Base-by-base conservation (phyloP, 2,113 vertebrate species). In the Ageneiosus marmoratus region DNA sequence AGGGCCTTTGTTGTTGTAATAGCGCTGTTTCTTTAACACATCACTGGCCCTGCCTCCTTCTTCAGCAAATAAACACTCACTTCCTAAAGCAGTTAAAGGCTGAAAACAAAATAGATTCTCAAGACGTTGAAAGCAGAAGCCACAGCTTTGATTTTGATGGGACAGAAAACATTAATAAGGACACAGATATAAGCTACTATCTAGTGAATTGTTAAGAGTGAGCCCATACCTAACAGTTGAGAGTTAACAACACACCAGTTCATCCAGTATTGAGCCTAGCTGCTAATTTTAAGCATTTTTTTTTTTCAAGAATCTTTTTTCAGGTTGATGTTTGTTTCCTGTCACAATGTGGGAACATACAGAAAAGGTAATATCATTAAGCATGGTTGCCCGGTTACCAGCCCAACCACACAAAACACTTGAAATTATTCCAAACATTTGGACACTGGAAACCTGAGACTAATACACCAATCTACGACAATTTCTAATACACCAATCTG, bases 1-100 rank as follows among this genome's bases (percentile, higher is more conserved):
- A 83, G 80, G 27, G 58, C 34, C 55, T 86, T 78, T 82, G 77
- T 78, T 62, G 67, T 55, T 48, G 53, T 62, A 60, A 79, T 72
- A 73, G 65, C 76, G 4, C 51, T 50, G 65, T 73, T 84, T 84
- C 53, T 79, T 79, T 62, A 34, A 44, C 27, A 55, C 75, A 60
- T 58, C 62, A 46, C 55, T 58, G 46, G 67, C 29, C 69, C 69
- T 27, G 80, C 41, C 18, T 41, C 37, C 44, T 78, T 65, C 9
- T 77, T 55, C 29, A 82, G n/a, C 32, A 77, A 69, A 85, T 50
- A 81, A 76, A 56, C 79, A n/a, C 22, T 29, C 11, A 53, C 34
- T 67, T 83, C 73, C 73, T 83, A 48, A 65, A 65, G 74, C 81
- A 24, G 27, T 46, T 72, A 34, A 48, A 29, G 22, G n/a, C 41